Evolutionary conservation across 92 coral and sea anemone species (phyloP).

Genomic region (Nematostella vectensis): DNA sequence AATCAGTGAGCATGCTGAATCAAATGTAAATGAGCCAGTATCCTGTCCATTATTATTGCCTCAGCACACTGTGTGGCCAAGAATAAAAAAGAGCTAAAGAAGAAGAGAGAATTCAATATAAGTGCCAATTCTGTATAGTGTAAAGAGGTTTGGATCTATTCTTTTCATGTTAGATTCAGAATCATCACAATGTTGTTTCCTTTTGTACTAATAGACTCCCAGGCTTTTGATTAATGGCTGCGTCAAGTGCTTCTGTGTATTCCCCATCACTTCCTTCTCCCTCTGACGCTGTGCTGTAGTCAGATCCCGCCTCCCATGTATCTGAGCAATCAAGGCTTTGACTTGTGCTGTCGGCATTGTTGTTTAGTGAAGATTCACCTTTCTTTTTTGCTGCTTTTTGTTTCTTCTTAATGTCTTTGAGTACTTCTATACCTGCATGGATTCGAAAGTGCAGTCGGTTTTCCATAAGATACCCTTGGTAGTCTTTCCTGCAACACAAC

Average conservation of each 20-base stretch:
- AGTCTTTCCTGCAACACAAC: slow-evolving; percentile 80
- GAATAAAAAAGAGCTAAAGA: no score
- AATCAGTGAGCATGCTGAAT: no score
- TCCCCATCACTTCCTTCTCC: slow-evolving; percentile 11
- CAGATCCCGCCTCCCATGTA: slow-evolving; percentile 8
- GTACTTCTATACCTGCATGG: slow-evolving; percentile 79
- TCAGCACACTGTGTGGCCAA: no score
- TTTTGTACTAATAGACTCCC: no score
- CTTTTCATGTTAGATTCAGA: no score
- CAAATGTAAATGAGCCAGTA: no score
- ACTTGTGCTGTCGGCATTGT: not conserved
- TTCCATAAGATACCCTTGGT: slow-evolving; percentile 77
- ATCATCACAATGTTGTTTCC: no score
- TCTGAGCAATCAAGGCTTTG: slow-evolving; percentile 12
- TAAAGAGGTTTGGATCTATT: no score
- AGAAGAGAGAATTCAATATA: no score
- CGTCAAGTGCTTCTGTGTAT: slow-evolving; percentile 1
- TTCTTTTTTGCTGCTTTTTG: slow-evolving; percentile 30
- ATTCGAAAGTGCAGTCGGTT: slow-evolving; percentile 86
- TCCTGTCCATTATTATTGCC: no score
- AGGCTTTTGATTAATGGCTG: no score
- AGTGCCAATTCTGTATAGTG: no score
- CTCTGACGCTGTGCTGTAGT: slow-evolving; percentile 35
- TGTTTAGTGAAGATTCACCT: slow-evolving; percentile 13
- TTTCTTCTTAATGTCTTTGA: slow-evolving; percentile 48